Evolutionary conservation across 2,888 invertebrate genomes (phyloP), one percentile per base, ranked within the genome.

Genomic region (Acleris cristana): DNA sequence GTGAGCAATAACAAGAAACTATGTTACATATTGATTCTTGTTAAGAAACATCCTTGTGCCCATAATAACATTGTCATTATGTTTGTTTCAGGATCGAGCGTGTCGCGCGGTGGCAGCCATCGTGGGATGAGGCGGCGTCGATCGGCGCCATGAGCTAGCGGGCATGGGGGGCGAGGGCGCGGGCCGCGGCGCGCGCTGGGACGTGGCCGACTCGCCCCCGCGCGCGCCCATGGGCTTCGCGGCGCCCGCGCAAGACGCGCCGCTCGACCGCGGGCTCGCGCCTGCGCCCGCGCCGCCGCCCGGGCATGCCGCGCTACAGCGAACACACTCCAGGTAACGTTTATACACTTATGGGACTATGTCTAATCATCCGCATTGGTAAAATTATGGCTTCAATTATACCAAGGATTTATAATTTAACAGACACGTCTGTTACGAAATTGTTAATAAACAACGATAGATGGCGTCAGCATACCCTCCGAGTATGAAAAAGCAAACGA

Each of bases 241-340:
- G 93, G 88, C 90, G 88, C 89, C 93, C 86, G 93, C 93, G 85
- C 91, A 90, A 73, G 94, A 94, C 83, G 94, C 94, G 90, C 93
- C 92, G 82, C 94, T 94, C 85, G 94, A 94, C 80, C 90, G 94
- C 73, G 87, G 83, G 74, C 79, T 83, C 74, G 85, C 84, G 83
- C 87, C 88, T 70, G 83, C 83, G 84, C 88, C 87, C 72, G 86
- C 92, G 90, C 91, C 92, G 90, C 91, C 90, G 86, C 90, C 89
- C 80, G 79, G 80, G 75, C 79, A 78, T 74, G 85, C 82, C 66
- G 94, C 93, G 84, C 91, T 95, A 82, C 95, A 96, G 92, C 95
- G 95, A 90, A 95, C 95, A 90, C 95, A 96, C 93, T 95, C 94
- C 90, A 94, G 93, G 93, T 92, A 81, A 30, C 18, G 3, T 21